phyloP scores from a whole-genome alignment of 2,888 invertebrate genomes.

The Liodrosophila aerea region DNA sequence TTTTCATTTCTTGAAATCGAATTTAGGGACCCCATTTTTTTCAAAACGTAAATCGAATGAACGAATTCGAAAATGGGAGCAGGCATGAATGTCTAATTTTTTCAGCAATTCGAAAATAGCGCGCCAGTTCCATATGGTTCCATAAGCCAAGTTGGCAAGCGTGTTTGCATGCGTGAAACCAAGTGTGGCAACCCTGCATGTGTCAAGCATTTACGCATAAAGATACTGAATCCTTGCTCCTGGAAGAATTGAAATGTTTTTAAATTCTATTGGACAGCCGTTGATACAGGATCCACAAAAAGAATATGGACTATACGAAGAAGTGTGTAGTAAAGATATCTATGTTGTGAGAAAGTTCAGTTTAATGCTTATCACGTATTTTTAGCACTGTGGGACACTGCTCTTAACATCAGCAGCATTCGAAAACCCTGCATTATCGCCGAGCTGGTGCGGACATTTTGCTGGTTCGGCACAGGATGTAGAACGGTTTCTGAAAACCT shows the following conservation, averaged over 20 bases:
- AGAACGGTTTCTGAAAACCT: neutral
- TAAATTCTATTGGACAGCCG: slow-evolving; percentile 59
- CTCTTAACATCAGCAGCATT: slow-evolving; percentile 54
- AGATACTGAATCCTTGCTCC: too few relatives aligned
- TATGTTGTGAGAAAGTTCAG: neutral
- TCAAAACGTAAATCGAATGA: too few relatives aligned
- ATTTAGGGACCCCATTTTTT: too few relatives aligned
- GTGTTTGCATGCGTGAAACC: too few relatives aligned
- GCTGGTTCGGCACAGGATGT: slow-evolving; percentile 46
- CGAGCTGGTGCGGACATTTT: slow-evolving; percentile 37
- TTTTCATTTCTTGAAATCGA: too few relatives aligned
- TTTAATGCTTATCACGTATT: neutral
- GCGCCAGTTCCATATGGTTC: too few relatives aligned
- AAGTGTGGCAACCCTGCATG: too few relatives aligned
- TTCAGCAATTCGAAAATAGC: too few relatives aligned
- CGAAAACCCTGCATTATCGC: slow-evolving; percentile 25
- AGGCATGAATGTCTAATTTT: too few relatives aligned
- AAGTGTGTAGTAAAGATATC: slow-evolving; percentile 15
- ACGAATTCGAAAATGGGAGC: too few relatives aligned
- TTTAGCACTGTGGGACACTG: slow-evolving; percentile 50
- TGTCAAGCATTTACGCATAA: too few relatives aligned
- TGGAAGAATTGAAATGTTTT: slow-evolving; percentile 38
- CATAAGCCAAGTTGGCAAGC: too few relatives aligned
- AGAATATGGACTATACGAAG: slow-evolving; percentile 40
- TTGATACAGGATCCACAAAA: slow-evolving; percentile 36